Base-by-base conservation (phyloP, 2,797 vertebrate genomes). In the Epinephelus coioides region DNA sequence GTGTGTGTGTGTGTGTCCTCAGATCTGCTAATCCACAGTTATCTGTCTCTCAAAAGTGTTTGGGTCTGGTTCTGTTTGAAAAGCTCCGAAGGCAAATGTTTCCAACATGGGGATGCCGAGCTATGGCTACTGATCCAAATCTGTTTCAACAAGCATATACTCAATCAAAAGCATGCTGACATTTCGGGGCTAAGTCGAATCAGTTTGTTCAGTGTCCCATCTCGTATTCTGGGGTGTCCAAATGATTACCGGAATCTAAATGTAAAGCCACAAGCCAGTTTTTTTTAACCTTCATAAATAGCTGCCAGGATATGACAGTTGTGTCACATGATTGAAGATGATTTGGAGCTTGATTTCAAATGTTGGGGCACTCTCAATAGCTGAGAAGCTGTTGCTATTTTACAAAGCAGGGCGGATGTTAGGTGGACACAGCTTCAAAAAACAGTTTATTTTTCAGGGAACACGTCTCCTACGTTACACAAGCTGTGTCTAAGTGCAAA, bases 401-500 rank as follows among this genome's bases (percentile, higher is more conserved):
- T 72, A 53, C 47, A 54, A 74, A 83, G 81, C 54, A 46, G 69
- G 68, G 76, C 9, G 30, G 84, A 82, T 81, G 86, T 85, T 85
- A 84, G 85, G 84, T 89, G 78, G 84, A 86, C 81, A 11, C 64
- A 54, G 81, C 84, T 86, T 91, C 79, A 90, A 77, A 90, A 90
- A 92, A 93, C 83, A 87, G 89, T 90, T 92, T 94, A 88, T 92
- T 90, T 90, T 83, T 92, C 87, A 90, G 76, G 79, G 82, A 92
- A 92, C 86, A 90, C 84, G 77, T 94, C 91, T 92, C 81, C 83
- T 88, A 88, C 79, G 86, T 93, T 94, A 90, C 90, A 92, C 91
- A 92, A 93, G 91, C 88, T 84, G 81, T 85, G 87, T 90, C 85
- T 94, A 91, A 95, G 91, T 95, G 91, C 89, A 91, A 94, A 95